Evolutionary conservation across 1,140 invertebrate species (phyloP).

Genomic region (Potamilus streckersoni): DNA sequence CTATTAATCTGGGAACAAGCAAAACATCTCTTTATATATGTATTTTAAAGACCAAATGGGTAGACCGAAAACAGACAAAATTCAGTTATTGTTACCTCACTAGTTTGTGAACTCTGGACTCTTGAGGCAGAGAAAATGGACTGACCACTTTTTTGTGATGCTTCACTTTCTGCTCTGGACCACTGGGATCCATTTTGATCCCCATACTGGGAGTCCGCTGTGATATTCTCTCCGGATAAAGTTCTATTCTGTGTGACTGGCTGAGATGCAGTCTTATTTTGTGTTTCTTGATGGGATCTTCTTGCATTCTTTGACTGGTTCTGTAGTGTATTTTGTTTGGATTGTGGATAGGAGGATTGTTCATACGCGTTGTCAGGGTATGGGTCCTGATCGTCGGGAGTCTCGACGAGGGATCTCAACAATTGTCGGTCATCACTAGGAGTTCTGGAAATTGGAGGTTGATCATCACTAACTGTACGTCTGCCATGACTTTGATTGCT

Average conservation of each 20-base stretch:
- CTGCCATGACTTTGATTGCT: too few species aligned
- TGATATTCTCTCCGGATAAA: neutral
- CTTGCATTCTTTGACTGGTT: neutral
- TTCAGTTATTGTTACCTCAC: neutral
- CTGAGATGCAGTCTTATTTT: neutral
- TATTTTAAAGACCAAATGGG: too few species aligned
- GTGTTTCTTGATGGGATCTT: neutral
- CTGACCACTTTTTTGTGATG: neutral
- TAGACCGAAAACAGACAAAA: too few species aligned
- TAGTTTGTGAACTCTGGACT: neutral
- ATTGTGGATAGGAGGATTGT: neutral
- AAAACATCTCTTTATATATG: too few species aligned
- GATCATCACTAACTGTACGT: too few species aligned
- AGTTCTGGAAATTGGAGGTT: conserved; percentile 12
- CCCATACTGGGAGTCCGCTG: neutral
- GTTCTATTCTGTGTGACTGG: neutral
- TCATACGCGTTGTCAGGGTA: neutral
- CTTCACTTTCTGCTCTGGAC: neutral
- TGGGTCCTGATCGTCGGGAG: conserved; percentile 7
- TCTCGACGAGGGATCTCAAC: conserved; percentile 14
- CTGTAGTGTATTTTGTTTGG: neutral
- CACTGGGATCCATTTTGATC: conserved; percentile 2
- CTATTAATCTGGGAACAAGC: too few species aligned
- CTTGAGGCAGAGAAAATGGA: neutral
- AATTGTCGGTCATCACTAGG: conserved; percentile 20